phyloP scores from a whole-genome alignment of 2,797 vertebrate species.

The Salarias fasciatus region DNA sequence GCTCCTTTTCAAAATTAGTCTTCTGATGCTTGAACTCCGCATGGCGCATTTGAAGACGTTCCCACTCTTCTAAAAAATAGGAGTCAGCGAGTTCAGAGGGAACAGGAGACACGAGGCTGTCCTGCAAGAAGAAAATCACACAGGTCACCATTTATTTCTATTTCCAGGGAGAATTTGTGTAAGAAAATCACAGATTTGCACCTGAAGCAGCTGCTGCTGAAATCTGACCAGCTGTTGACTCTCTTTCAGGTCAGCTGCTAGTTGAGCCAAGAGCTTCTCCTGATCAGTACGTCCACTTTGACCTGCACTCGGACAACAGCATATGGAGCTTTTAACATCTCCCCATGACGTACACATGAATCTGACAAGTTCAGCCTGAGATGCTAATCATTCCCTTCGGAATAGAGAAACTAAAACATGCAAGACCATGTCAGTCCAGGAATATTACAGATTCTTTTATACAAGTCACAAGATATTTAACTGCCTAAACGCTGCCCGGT shows the following conservation, averaged over 20 bases:
- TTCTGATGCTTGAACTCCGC: constrained; percentile 75
- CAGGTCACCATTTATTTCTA: neutral
- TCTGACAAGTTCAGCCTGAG: too few species aligned
- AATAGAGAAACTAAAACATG: too few species aligned
- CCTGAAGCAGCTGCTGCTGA: constrained; percentile 84
- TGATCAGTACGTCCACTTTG: constrained; percentile 73
- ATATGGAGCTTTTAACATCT: neutral
- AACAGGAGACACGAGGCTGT: constrained; percentile 55
- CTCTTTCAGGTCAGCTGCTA: constrained; percentile 78
- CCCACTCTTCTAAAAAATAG: constrained; percentile 85
- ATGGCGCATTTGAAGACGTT: constrained; percentile 74
- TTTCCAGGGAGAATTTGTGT: neutral
- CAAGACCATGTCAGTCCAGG: too few species aligned
- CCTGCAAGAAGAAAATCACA: constrained; percentile 55
- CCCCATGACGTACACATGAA: too few species aligned
- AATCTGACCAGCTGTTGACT: constrained; percentile 78
- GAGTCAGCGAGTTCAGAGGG: constrained; percentile 70
- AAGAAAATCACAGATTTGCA: constrained; percentile 24
- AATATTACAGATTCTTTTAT: too few species aligned
- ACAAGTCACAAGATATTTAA: too few species aligned
- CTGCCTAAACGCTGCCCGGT: too few species aligned
- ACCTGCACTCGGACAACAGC: constrained; percentile 33
- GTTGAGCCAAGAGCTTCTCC: constrained; percentile 81
- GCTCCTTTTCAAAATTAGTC: constrained; percentile 80
- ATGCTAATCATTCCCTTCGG: too few species aligned